Conservation (phyloP, 2,797 vertebrate species). For the Uromys caudimaculatus region DNA sequence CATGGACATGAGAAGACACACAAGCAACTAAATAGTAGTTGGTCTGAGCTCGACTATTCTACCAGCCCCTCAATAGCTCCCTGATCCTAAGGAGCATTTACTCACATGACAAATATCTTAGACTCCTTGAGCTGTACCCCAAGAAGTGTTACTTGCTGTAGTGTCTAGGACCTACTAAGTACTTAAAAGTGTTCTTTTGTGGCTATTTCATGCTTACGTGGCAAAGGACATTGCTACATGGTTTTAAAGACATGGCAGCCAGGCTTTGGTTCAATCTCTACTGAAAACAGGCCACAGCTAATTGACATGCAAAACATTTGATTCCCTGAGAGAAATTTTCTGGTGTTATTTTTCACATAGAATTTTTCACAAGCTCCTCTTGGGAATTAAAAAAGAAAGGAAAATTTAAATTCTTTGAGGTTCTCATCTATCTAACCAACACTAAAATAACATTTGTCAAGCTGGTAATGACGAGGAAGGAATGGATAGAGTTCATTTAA, state of each 20-base stretch:
- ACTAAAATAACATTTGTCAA: conserved; percentile 43
- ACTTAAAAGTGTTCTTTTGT: conserved; percentile 20
- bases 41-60: neutral
- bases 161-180: neutral
- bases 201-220: neutral
- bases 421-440: conserved; percentile 45
- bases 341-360: neutral
- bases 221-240: neutral
- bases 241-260: neutral
- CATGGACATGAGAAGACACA: neutral
- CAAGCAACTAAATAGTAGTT: neutral
- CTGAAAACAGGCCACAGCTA: conserved; percentile 16
- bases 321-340: conserved; percentile 37
- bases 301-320: conserved; percentile 29
- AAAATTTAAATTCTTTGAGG: conserved; percentile 53
- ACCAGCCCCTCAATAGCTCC: neutral
- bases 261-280: neutral
- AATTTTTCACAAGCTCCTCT: conserved; percentile 31
- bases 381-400: conserved; percentile 57
- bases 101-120: neutral
- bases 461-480: neutral
- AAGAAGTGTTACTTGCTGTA: neutral
- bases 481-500: neutral
- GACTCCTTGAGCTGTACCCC: neutral
- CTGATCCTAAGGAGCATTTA: neutral